Evolutionary conservation across 2,113 vertebrate species (phyloP).

Genomic region (Daboia siamensis): DNA sequence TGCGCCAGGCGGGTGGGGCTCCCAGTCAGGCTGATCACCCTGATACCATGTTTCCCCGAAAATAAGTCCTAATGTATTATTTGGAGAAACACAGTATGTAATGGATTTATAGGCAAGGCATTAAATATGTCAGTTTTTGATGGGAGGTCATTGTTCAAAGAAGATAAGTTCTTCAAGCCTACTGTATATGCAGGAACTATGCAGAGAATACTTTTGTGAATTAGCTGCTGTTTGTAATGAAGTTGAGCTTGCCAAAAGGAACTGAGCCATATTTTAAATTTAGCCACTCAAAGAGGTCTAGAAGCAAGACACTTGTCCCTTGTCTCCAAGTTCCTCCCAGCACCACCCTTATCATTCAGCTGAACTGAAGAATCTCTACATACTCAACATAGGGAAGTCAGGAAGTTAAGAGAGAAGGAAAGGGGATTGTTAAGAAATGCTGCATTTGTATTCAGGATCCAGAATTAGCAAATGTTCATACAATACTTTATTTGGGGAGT

Average conservation of each 20-base stretch:
- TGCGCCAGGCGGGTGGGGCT: no score
- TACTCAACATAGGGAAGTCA: background rate
- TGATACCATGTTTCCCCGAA: no score
- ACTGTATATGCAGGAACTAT: background rate
- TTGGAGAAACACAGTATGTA: no score
- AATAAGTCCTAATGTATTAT: no score
- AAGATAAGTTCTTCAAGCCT: background rate
- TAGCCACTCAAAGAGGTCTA: background rate
- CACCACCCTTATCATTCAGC: background rate
- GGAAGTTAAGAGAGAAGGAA: background rate
- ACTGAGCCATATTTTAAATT: background rate
- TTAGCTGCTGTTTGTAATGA: background rate
- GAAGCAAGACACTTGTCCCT: background rate
- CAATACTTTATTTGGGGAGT: background rate
- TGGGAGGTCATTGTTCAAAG: background rate
- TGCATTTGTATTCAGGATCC: background rate
- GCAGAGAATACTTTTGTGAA: background rate
- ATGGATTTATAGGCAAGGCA: background rate
- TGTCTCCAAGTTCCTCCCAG: background rate
- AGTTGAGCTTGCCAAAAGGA: background rate
- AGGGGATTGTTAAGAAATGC: background rate
- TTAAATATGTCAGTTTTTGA: background rate
- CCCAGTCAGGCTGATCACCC: no score
- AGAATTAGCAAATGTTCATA: background rate
- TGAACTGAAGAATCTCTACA: background rate